These are phyloP conservation scores for Unio pictorum DNA, from an alignment of 2,888 invertebrate species.

Conservation along the genomic window DNA sequence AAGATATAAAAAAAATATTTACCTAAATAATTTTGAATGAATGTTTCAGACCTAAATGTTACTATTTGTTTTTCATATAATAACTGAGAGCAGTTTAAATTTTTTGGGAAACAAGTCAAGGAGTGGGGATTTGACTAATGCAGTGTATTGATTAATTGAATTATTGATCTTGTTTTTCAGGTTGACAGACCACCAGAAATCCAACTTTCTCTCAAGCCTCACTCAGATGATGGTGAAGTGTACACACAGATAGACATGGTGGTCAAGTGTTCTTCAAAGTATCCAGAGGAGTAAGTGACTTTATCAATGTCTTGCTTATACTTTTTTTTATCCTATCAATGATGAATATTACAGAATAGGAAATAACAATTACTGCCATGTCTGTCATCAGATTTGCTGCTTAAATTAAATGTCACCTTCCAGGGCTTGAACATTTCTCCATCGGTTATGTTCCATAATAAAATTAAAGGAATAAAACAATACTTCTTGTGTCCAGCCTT, in stretches of 20 bases:
- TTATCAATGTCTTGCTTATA: not conserved
- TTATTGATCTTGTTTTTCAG: slow-evolving; percentile 71
- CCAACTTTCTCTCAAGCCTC: slow-evolving; percentile 81
- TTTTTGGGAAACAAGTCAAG: no score
- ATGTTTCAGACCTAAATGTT: no score
- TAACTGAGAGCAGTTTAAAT: no score
- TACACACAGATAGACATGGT: slow-evolving; percentile 84
- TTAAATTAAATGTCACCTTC: slow-evolving; percentile 1
- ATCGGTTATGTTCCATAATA: slow-evolving; percentile 2
- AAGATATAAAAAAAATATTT: no score
- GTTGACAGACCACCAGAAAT: slow-evolving; percentile 85
- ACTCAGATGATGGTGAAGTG: slow-evolving; percentile 77
- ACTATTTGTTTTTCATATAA: no score
- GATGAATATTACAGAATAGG: no score
- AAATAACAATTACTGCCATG: no score
- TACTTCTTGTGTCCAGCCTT: no score
- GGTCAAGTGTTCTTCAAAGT: slow-evolving; percentile 82
- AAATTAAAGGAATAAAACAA: no score
- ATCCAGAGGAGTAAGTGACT: slow-evolving; percentile 84
- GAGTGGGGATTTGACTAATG: no score
- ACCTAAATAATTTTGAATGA: no score
- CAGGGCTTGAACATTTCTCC: not conserved
- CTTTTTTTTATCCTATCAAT: no score
- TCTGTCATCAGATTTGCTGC: not conserved
- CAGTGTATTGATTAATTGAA: not conserved